These are phyloP conservation scores for Neoarius graeffei DNA, from an alignment of 2,113 vertebrate species.

Conservation along the genomic window DNA sequence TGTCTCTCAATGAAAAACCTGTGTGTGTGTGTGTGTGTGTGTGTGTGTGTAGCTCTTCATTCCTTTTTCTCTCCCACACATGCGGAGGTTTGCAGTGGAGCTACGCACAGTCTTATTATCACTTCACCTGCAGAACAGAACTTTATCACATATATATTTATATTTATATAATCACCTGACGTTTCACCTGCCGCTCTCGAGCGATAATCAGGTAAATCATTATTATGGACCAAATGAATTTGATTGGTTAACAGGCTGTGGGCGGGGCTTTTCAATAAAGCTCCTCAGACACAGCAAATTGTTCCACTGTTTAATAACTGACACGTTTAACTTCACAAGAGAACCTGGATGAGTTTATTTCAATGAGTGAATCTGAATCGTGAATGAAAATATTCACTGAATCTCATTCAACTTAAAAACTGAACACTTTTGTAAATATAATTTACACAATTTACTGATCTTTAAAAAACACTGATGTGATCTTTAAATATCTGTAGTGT, in stretches of 20 bases:
- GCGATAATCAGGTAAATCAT: no score
- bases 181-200: no score
- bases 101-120: not conserved
- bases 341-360: not conserved
- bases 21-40: constrained; percentile 20
- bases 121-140: not conserved
- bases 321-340: not conserved
- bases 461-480: not conserved
- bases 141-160: no score
- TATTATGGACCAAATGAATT: no score
- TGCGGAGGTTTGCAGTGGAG: not conserved
- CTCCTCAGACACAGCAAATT: no score
- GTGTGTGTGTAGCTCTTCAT: constrained; percentile 24
- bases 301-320: no score
- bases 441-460: not conserved
- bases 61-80: constrained; percentile 25
- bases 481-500: no score
- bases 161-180: no score
- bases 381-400: not conserved
- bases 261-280: no score
- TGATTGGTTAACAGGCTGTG: no score
- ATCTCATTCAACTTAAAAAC: not conserved
- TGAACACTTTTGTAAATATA: not conserved
- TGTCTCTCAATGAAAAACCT: not conserved
- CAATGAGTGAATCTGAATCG: not conserved